Percentiles rank a stretch among this genome's conserved stretches.
phyloP scores from a whole-genome alignment of 1,140 invertebrate species.

The Hycleus phaleratus region DNA sequence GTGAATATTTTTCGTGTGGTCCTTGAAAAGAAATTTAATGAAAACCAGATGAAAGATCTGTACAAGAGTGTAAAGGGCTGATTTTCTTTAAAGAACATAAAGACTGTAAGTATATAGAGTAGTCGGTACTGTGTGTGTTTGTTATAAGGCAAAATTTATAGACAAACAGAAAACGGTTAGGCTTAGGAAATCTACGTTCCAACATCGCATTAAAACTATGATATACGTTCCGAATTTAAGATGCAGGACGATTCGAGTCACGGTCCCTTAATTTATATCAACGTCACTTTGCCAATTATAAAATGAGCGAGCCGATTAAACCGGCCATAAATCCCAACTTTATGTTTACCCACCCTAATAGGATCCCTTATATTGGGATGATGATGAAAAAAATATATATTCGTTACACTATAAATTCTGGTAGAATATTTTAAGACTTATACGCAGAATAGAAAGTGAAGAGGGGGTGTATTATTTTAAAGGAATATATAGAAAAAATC shows the following conservation, averaged over 20 bases:
- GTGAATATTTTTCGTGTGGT: too few relatives aligned
- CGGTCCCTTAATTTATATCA: conserved; percentile 41
- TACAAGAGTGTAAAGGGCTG: too few relatives aligned
- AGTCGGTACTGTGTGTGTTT: conserved; percentile 17
- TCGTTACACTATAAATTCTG: too few relatives aligned
- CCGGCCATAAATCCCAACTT: conserved; percentile 34
- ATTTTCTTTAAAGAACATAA: too few relatives aligned
- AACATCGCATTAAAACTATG: conserved; percentile 41
- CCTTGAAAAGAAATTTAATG: too few relatives aligned
- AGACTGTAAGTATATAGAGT: too few relatives aligned
- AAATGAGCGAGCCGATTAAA: conserved; percentile 35
- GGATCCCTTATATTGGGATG: neutral
- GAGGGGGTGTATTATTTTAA: too few relatives aligned
- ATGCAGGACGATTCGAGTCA: conserved; percentile 39
- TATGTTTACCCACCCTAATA: conserved; percentile 28
- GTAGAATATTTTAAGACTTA: too few relatives aligned
- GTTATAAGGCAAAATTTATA: conserved; percentile 29
- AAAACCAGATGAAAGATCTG: too few relatives aligned
- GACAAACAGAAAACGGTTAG: conserved; percentile 36
- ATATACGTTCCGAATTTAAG: conserved; percentile 40
- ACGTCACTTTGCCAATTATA: conserved; percentile 41
- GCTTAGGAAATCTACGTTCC: conserved; percentile 36
- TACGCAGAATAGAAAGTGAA: too few relatives aligned
- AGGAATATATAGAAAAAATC: too few relatives aligned
- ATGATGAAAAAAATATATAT: too few relatives aligned